Evolutionary conservation across 1,140 invertebrate genomes (phyloP).

Genomic region (Magallana ariakensis): DNA sequence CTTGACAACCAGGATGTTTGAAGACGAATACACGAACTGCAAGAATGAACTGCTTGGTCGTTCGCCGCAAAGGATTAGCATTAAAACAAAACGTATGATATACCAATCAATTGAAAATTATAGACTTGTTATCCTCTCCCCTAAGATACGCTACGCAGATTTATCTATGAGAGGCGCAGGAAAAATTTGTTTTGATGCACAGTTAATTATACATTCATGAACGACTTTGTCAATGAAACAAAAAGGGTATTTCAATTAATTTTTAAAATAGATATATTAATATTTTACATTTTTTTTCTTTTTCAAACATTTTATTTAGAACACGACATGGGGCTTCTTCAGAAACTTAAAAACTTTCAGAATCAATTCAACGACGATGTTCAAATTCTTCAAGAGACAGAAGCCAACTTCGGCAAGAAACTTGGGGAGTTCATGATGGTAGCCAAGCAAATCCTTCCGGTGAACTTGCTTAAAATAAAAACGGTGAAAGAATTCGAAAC

Average conservation of each 20-base stretch:
- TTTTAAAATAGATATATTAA: background rate
- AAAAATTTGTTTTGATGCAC: no score
- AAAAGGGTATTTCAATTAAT: no score
- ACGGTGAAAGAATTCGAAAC: slow-evolving; percentile 64
- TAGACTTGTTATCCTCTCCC: no score
- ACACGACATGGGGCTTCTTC: background rate
- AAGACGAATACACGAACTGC: slow-evolving; percentile 66
- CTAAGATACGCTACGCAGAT: no score
- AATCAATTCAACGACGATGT: slow-evolving; percentile 46
- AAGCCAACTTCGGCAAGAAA: slow-evolving; percentile 60
- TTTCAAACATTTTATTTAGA: background rate
- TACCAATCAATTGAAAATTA: background rate
- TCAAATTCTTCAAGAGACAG: slow-evolving; percentile 57
- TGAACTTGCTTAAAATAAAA: slow-evolving; percentile 49
- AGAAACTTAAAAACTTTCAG: slow-evolving; percentile 33
- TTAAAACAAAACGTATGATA: slow-evolving; percentile 59
- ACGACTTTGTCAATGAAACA: no score
- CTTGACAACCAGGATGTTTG: slow-evolving; percentile 64
- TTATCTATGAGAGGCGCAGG: no score
- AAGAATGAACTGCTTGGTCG: slow-evolving; percentile 57
- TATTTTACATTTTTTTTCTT: slow-evolving; percentile 11
- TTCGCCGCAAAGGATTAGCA: slow-evolving; percentile 29
- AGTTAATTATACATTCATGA: no score
- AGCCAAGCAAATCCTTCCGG: slow-evolving; percentile 62
- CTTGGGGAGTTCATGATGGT: slow-evolving; percentile 64